Percentiles rank a stretch among this genome's conserved stretches.
phyloP scores from a whole-genome alignment of 2,888 invertebrate species.

The Ctenicera cuprea region DNA sequence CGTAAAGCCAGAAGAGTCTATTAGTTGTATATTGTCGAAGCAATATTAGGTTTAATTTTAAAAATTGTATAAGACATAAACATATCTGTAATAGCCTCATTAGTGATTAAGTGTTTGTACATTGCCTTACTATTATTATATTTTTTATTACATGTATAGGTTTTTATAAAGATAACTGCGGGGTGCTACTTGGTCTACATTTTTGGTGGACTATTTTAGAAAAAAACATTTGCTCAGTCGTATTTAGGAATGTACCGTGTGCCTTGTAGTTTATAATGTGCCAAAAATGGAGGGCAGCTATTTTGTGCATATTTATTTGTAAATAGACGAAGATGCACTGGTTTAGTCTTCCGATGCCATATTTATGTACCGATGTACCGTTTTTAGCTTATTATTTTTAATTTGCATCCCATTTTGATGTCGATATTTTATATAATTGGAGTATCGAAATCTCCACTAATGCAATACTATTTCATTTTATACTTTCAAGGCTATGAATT shows the following conservation, averaged over 20 bases:
- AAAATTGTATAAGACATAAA: constrained; percentile 26
- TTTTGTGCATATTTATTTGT: constrained; percentile 50
- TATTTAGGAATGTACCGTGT: constrained; percentile 43
- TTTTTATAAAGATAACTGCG: constrained; percentile 34
- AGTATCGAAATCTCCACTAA: not conserved
- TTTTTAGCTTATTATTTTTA: constrained; percentile 31
- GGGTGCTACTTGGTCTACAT: constrained; percentile 43
- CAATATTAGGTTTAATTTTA: constrained; percentile 48
- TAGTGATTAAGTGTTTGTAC: constrained; percentile 46
- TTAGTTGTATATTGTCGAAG: constrained; percentile 45
- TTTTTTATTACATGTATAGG: constrained; percentile 34
- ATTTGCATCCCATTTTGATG: constrained; percentile 3
- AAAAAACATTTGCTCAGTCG: constrained; percentile 51
- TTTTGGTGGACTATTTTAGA: constrained; percentile 24
- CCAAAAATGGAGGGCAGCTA: constrained; percentile 55
- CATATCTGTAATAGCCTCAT: constrained; percentile 51
- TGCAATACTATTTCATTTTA: constrained; percentile 27
- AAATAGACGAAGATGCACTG: constrained; percentile 42
- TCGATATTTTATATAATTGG: not conserved
- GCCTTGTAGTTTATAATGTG: constrained; percentile 54
- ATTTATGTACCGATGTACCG: constrained; percentile 46
- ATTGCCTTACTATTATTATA: constrained; percentile 45
- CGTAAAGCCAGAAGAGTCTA: constrained; percentile 49
- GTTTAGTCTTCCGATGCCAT: constrained; percentile 53
- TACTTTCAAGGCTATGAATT: constrained; percentile 45